Evolutionary conservation across 2,888 invertebrate species (phyloP).

Genomic region (Isoperla grammatica): DNA sequence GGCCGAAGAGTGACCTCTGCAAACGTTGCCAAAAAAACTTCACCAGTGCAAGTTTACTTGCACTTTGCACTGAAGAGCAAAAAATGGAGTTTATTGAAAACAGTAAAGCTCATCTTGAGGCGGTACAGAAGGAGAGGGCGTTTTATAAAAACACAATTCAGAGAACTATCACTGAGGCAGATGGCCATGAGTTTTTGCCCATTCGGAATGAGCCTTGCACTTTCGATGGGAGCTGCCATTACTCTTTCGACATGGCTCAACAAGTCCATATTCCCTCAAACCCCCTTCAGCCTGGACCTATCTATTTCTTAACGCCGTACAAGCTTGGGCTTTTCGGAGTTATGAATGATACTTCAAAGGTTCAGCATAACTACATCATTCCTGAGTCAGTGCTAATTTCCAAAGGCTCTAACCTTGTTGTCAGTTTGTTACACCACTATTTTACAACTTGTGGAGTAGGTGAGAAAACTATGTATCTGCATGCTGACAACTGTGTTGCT

Average conservation of each 20-base stretch:
- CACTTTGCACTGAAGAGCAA: neutral
- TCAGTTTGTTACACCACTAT: no score
- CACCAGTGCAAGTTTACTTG: no score
- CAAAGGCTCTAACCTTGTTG: no score
- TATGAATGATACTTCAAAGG: slow-evolving; percentile 23
- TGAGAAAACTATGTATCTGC: slow-evolving; percentile 20
- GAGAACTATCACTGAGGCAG: neutral
- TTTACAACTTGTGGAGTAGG: slow-evolving; percentile 6
- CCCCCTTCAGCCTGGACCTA: slow-evolving; percentile 24
- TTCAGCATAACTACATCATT: slow-evolving; percentile 22
- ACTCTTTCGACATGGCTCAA: slow-evolving; percentile 27
- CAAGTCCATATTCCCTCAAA: slow-evolving; percentile 26
- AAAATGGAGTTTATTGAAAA: neutral
- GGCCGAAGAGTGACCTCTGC: no score
- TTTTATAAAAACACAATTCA: neutral
- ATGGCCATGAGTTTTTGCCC: no score
- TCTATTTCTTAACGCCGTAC: slow-evolving; percentile 27
- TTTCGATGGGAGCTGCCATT: slow-evolving; percentile 15
- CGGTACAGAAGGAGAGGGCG: slow-evolving; percentile 3
- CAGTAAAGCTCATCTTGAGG: neutral
- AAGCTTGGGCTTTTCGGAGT: slow-evolving; percentile 27
- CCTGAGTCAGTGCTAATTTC: slow-evolving; percentile 18
- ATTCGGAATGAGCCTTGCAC: neutral
- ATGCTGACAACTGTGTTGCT: slow-evolving; percentile 28
- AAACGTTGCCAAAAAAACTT: no score